phyloP scores from a whole-genome alignment of 2,888 invertebrate species.

The Heliconius sara region DNA sequence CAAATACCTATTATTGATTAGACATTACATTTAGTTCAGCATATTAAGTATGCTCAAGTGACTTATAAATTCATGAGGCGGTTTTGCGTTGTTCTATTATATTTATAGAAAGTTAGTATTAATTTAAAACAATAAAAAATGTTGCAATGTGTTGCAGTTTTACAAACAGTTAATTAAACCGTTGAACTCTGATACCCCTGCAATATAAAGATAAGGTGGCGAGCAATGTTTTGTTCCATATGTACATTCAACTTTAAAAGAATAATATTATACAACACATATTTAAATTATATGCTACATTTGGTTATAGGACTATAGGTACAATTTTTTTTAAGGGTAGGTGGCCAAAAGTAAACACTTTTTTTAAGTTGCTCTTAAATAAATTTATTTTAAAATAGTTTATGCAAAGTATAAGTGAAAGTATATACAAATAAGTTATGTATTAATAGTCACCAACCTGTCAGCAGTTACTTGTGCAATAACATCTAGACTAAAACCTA shows the following conservation, averaged over 20 bases:
- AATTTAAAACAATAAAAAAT: neutral
- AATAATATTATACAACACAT: neutral
- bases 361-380: no score
- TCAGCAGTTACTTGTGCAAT: no score
- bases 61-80: neutral
- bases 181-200: conserved; percentile 56
- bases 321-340: no score
- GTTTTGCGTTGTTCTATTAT: neutral
- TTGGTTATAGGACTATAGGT: no score
- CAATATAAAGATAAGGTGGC: conserved; percentile 47
- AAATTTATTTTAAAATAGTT: no score
- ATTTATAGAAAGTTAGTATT: neutral
- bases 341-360: no score
- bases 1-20: neutral
- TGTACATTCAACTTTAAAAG: conserved; percentile 36
- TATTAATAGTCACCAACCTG: no score
- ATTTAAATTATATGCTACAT: neutral
- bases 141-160: conserved; percentile 14
- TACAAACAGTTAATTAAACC: conserved; percentile 50
- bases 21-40: no score
- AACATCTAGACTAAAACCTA: no score
- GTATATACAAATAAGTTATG: no score
- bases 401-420: no score
- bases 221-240: conserved; percentile 46
- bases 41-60: neutral